phyloP scores from a whole-genome alignment of 1,140 invertebrate species.

The Agrypnia vestita region DNA sequence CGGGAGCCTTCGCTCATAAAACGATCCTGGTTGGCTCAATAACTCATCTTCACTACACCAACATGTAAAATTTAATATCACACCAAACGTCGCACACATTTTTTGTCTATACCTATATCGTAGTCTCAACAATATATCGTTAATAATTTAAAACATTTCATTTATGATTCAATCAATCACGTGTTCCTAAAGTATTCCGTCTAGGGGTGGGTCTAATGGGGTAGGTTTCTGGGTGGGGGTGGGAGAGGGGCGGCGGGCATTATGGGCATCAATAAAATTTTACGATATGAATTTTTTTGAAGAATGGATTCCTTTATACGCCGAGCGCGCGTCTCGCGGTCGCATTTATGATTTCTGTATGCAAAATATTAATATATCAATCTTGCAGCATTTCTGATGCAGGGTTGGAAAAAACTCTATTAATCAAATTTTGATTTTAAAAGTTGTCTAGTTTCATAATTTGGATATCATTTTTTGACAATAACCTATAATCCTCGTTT shows the following conservation, averaged over 20 bases:
- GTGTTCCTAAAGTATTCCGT: constrained; percentile 24
- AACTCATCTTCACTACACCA: too few species aligned
- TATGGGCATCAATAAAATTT: constrained; percentile 61
- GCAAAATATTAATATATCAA: constrained; percentile 56
- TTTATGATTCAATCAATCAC: constrained; percentile 59
- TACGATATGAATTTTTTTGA: constrained; percentile 61
- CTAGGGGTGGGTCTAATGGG: constrained; percentile 45
- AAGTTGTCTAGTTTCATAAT: too few species aligned
- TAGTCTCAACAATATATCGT: neutral
- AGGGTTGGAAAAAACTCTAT: constrained; percentile 4
- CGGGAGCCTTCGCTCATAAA: too few species aligned
- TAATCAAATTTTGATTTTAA: neutral
- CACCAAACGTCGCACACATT: too few species aligned
- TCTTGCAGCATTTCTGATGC: constrained; percentile 39
- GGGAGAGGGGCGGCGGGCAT: constrained; percentile 44
- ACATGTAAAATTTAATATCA: too few species aligned
- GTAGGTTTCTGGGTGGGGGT: constrained; percentile 52
- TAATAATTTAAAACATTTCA: constrained; percentile 37
- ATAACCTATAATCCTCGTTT: too few species aligned
- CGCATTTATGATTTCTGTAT: constrained; percentile 58
- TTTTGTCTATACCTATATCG: too few species aligned
- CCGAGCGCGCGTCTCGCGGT: constrained; percentile 27
- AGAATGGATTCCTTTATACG: constrained; percentile 55
- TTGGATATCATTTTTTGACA: too few species aligned
- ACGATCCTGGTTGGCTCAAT: too few species aligned